Base-by-base conservation (phyloP, 1,140 invertebrate genomes). In the Fopius arisanus region DNA sequence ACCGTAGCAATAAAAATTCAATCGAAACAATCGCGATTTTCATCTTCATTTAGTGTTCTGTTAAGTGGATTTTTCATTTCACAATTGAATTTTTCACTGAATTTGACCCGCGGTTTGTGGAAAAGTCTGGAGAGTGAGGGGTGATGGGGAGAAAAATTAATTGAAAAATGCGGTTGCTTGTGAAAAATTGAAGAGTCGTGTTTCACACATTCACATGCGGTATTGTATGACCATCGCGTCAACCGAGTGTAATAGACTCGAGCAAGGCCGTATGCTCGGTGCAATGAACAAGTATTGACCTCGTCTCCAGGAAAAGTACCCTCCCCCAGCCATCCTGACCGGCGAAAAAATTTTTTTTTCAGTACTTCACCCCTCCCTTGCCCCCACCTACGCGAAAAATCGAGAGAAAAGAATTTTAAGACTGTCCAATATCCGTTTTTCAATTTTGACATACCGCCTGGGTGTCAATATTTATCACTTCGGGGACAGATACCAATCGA, bases 401-500 rank as follows among this genome's bases (percentile, higher is more conserved):
- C 16, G 10, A 1, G 16, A 19, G 16, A 59, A 59, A 26, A 59
- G 12, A 26, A 59, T 59, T 59, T 59, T n/a, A 48, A 48, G n/a
- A 48, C 6, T 48, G 5, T 10, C 16, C 43, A 16, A 48, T 9
- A 4, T n/a, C n/a, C n/a, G n/a, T 51, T 3, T 5, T 19, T 0
- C 3, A 9, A 19, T 3, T 23, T 28, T 5, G 10, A 59, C 23
- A 21, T 26, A 19, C 26, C 23, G 1, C 4, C 0, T n/a, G 23
- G 10, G 19, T n/a, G 54, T 59, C 54, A 59, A 59, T 59, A 59
- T 0, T 26, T 59, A 14, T 59, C 73, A 48, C 29, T 74, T 67
- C 59, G 37, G 63, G 59, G 59, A 74, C 51, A 80, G 76, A 80
- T 78, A 79, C 74, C 23, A 75, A 78, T 80, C 79, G 75, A 77